Conservation (phyloP, 2,113 vertebrate genomes). For the Phylloscopus trochilus region DNA sequence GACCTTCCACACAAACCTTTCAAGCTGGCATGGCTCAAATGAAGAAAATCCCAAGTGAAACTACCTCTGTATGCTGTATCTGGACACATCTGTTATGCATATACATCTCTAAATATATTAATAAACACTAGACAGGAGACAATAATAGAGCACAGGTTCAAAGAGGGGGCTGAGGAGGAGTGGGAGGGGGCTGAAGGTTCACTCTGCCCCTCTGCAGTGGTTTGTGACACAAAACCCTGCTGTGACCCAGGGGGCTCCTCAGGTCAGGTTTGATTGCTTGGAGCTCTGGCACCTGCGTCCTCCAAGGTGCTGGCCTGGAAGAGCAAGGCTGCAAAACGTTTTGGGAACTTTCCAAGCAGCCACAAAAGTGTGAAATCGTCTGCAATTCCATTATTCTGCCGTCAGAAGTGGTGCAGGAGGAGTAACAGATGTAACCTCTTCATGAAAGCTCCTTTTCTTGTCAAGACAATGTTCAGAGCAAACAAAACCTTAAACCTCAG, state of each 20-base stretch:
- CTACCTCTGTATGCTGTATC: background rate
- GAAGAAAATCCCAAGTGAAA: background rate
- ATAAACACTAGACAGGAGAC: background rate
- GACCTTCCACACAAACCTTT: background rate
- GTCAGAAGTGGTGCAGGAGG: background rate
- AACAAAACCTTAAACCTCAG: background rate
- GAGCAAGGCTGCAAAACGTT: background rate
- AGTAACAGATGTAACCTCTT: background rate
- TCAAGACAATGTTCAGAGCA: background rate
- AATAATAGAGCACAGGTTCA: fast-evolving
- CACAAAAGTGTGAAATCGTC: background rate
- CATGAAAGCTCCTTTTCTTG: background rate
- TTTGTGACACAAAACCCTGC: background rate
- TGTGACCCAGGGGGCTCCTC: background rate
- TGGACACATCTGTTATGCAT: background rate
- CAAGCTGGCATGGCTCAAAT: background rate
- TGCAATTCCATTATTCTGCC: background rate
- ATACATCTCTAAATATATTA: background rate
- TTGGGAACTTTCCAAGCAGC: background rate
- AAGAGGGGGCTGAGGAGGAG: background rate
- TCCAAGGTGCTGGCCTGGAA: background rate
- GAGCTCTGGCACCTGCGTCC: background rate
- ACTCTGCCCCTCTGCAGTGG: background rate
- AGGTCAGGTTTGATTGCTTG: background rate
- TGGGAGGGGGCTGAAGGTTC: background rate